Conservation (phyloP, 1,140 invertebrate genomes). For the Phocides pigmalion region DNA sequence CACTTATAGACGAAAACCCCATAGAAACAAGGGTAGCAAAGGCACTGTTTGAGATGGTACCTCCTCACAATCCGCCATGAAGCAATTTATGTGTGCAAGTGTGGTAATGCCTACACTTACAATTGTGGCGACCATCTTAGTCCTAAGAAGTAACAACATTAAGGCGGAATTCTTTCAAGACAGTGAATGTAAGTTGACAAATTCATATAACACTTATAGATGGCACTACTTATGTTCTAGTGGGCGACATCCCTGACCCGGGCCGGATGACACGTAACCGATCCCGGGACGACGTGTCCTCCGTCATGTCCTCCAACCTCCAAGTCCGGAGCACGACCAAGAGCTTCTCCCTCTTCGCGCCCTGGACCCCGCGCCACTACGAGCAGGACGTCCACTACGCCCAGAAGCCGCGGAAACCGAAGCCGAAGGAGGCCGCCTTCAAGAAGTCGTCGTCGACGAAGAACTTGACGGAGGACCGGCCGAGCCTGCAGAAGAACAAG, state of each 20-base stretch:
- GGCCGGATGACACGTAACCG: constrained; percentile 84
- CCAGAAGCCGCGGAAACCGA: constrained; percentile 83
- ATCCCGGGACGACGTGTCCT: constrained; percentile 89
- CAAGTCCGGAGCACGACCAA: constrained; percentile 91
- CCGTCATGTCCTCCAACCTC: constrained; percentile 83
- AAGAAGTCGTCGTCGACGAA: constrained; percentile 66
- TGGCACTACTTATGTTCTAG: constrained; percentile 80
- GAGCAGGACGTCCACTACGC: constrained; percentile 92
- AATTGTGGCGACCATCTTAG: no score
- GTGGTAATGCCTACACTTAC: no score
- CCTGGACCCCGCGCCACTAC: constrained; percentile 91
- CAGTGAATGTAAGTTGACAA: no score
- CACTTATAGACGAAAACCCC: no score
- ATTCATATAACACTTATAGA: no score
- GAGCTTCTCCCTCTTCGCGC: constrained; percentile 92
- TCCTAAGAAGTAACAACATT: no score
- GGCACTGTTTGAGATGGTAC: no score
- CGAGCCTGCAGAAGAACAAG: constrained; percentile 68
- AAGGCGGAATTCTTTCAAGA: no score
- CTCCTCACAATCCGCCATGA: no score
- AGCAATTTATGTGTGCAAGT: no score
- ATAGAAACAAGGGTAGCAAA: no score
- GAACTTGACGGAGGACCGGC: constrained; percentile 57
- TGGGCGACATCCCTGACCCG: constrained; percentile 89
- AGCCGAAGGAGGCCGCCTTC: constrained; percentile 50